Percentiles rank a stretch among this genome's conserved stretches.
These are phyloP conservation scores for Ammodytes dubius DNA, from an alignment of 2,113 vertebrate genomes.

Conservation along the genomic window DNA sequence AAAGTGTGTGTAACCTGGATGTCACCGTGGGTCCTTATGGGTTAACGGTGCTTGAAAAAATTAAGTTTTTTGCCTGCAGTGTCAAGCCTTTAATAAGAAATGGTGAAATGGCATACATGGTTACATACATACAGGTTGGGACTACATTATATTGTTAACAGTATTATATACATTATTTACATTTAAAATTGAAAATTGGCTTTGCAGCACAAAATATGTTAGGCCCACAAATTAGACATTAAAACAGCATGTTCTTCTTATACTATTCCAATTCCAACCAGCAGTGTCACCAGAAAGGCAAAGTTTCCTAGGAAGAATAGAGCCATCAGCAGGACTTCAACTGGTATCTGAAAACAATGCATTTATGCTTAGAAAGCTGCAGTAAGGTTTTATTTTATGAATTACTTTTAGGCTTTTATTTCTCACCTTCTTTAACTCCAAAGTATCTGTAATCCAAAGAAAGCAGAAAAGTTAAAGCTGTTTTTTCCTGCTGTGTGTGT, in stretches of 20 bases:
- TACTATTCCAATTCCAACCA: slow-evolving; percentile 81
- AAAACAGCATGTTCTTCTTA: slow-evolving; percentile 22
- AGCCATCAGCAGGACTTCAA: slow-evolving; percentile 56
- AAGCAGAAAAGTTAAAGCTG: slow-evolving; percentile 12
- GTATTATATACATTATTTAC: no score
- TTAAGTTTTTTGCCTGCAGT: no score
- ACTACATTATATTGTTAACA: no score
- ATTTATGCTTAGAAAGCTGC: background rate
- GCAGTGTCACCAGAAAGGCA: slow-evolving; percentile 80
- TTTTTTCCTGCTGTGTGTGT: background rate
- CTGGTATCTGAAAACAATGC: slow-evolving; percentile 48
- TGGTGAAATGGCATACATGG: no score
- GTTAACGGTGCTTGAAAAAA: no score
- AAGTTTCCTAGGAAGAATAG: slow-evolving; percentile 81
- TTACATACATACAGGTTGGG: no score
- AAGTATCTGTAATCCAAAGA: slow-evolving; percentile 42
- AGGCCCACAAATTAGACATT: no score
- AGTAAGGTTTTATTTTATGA: background rate
- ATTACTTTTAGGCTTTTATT: background rate
- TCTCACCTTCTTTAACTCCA: slow-evolving; percentile 44
- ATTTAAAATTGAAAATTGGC: no score
- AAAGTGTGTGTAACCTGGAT: no score
- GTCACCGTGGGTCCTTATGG: no score
- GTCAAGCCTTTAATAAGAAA: no score
- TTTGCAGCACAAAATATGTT: no score